Evolutionary conservation across 2,797 vertebrate genomes (phyloP).

Genomic region (Hyperoplus lanceolatus): DNA sequence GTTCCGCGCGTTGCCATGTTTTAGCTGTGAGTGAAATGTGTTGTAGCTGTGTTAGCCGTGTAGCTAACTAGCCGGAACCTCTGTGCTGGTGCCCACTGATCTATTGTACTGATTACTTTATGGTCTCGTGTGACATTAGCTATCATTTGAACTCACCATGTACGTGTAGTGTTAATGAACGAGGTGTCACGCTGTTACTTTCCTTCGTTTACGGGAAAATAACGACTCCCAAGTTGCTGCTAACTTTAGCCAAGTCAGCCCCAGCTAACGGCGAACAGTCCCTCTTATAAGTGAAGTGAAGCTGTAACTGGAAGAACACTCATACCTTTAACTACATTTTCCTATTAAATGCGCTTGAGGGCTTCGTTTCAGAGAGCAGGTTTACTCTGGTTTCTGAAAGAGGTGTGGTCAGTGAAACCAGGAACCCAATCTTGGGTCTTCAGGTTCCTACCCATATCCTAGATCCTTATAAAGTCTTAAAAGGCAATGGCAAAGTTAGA

Average conservation of each 20-base stretch:
- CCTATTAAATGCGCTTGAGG: neutral
- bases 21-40: slow-evolving; percentile 57
- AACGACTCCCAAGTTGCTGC: slow-evolving; percentile 43
- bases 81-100: slow-evolving; percentile 38
- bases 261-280: slow-evolving; percentile 60
- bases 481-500: too few relatives aligned
- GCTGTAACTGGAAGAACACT: slow-evolving; percentile 2
- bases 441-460: too few relatives aligned
- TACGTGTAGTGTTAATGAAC: neutral
- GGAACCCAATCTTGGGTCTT: slow-evolving; percentile 8
- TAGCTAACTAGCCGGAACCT: slow-evolving; percentile 70
- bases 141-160: neutral
- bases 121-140: neutral
- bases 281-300: slow-evolving; percentile 7
- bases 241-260: slow-evolving; percentile 68
- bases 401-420: slow-evolving; percentile 24
- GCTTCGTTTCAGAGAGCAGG: neutral
- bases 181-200: slow-evolving; percentile 37
- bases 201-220: neutral
- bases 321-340: neutral
- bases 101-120: slow-evolving; percentile 14
- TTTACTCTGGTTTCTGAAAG: slow-evolving; percentile 7
- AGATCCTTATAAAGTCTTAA: too few relatives aligned
- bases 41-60: slow-evolving; percentile 67
- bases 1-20: slow-evolving; percentile 17